Evolutionary conservation across 1,140 invertebrate species (phyloP).

Genomic region (Saccostrea echinata): DNA sequence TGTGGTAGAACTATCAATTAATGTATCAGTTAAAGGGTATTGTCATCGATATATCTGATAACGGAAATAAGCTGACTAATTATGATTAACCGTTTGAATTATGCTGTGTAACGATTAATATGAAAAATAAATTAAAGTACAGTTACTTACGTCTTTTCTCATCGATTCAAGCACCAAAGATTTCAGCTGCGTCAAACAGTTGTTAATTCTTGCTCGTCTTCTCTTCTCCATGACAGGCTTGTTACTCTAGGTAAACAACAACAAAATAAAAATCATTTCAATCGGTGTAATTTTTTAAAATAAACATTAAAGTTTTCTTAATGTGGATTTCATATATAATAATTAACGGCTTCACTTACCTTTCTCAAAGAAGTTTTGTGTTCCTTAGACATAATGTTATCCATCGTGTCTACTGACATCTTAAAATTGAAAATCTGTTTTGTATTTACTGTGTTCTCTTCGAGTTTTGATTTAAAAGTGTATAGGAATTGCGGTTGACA

Average conservation of each 20-base stretch:
- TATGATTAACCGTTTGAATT: not conserved
- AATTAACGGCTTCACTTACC: constrained; percentile 39
- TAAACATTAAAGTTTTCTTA: not conserved
- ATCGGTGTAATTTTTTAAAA: not conserved
- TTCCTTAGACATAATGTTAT: constrained; percentile 44
- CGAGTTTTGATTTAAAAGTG: constrained; percentile 34
- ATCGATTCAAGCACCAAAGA: constrained; percentile 90
- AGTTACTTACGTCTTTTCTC: constrained; percentile 80
- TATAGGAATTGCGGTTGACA: constrained; percentile 46
- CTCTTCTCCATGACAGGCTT: constrained; percentile 95
- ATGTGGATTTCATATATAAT: not conserved
- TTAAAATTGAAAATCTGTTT: constrained; percentile 20
- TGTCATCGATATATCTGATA: constrained; percentile 37
- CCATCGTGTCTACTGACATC: constrained; percentile 52
- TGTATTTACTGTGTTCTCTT: constrained; percentile 20
- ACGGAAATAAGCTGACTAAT: constrained; percentile 28
- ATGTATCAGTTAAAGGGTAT: constrained; percentile 22
- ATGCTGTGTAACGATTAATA: constrained; percentile 8
- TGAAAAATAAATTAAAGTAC: not conserved
- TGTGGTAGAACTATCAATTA: not conserved
- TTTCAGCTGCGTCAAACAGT: constrained; percentile 91
- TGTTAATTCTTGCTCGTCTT: constrained; percentile 91
- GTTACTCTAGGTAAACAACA: constrained; percentile 86
- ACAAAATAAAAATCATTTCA: constrained; percentile 28
- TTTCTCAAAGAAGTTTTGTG: constrained; percentile 56